phyloP scores from a whole-genome alignment of 2,888 invertebrate genomes.

The Eristalinus aeneus region DNA sequence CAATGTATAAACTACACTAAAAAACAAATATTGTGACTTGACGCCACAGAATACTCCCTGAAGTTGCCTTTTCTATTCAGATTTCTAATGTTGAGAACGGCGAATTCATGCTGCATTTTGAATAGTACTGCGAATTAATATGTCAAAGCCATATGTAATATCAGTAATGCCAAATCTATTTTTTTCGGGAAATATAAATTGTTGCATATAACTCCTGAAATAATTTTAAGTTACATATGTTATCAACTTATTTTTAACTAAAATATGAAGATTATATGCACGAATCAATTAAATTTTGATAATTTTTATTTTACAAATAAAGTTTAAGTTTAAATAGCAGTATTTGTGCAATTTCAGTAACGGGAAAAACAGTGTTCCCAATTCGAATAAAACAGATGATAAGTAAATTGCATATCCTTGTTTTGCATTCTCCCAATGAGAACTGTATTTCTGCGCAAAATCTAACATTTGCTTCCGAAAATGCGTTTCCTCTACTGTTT shows the following conservation, averaged over 20 bases:
- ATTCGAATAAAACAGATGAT: background rate
- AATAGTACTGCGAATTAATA: constrained; percentile 35
- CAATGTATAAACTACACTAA: constrained; percentile 32
- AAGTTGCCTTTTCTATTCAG: constrained; percentile 29
- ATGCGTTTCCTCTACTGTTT: background rate
- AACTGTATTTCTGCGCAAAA: constrained; percentile 34
- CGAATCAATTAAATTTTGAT: background rate
- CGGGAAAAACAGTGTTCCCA: background rate
- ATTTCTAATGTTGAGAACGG: constrained; percentile 51
- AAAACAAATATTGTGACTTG: constrained; percentile 44
- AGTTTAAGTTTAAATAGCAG: background rate
- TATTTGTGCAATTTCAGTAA: background rate
- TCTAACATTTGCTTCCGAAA: constrained; percentile 31
- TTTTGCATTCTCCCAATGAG: background rate
- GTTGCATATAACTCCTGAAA: too few relatives aligned
- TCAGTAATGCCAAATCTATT: background rate
- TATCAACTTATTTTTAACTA: too few relatives aligned
- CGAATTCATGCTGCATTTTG: constrained; percentile 11
- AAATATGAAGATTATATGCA: background rate
- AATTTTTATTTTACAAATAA: too few relatives aligned
- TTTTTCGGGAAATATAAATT: too few relatives aligned
- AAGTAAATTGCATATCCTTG: background rate
- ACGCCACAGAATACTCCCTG: constrained; percentile 52
- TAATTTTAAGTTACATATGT: too few relatives aligned
- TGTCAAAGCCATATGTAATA: constrained; percentile 37